Base-by-base conservation (phyloP, 2,797 vertebrate genomes). In the Gephyroberyx darwinii region DNA sequence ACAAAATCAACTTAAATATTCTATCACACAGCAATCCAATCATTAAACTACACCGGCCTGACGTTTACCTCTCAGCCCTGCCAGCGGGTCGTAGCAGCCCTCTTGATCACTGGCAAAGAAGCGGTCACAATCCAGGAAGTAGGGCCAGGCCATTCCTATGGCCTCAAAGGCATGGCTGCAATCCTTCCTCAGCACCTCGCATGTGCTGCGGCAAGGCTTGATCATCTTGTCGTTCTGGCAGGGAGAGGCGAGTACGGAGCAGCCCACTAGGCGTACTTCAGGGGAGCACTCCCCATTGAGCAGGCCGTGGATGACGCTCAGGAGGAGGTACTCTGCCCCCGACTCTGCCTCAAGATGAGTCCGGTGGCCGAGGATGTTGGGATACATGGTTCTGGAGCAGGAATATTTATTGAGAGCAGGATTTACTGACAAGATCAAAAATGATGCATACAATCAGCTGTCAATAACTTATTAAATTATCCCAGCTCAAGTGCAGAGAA, bases 71-170 rank as follows among this genome's bases (percentile, higher is more conserved):
- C 89, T 93, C 66, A 98, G 87, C 45, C 88, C 91, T 47, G 90
- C 93, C 85, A 98, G 84, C 0, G 98, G 97, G 80, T 99, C 94
- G 3, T 94, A 95, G 88, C 98, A 99, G 19, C 96, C 96, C 71
- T 99, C 97, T 0, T 94, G 90, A 0, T 94, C 90, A 0, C 92
- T 86, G 0, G 92, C 94, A 0, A 99, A 99, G 89, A 98, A 98
- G 56, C 91, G 95, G 62, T 95, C 92, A 0, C 98, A 99, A 80
- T 99, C 96, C 5, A 99, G 89, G 81, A 99, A 99, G 86, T 99
- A 99, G 22, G 98, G 98, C 98, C 98, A 99, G 69, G 97, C 96
- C 98, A 99, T 99, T 31, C 96, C 91, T 8, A 99, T 98, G 35
- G 92, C 90, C 17, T 98, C 96, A 17, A 99, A 98, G 53, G 96